These are phyloP conservation scores for Meloidogyne chitwoodi DNA, from an alignment of 1,140 invertebrate species.

Conservation along the genomic window DNA sequence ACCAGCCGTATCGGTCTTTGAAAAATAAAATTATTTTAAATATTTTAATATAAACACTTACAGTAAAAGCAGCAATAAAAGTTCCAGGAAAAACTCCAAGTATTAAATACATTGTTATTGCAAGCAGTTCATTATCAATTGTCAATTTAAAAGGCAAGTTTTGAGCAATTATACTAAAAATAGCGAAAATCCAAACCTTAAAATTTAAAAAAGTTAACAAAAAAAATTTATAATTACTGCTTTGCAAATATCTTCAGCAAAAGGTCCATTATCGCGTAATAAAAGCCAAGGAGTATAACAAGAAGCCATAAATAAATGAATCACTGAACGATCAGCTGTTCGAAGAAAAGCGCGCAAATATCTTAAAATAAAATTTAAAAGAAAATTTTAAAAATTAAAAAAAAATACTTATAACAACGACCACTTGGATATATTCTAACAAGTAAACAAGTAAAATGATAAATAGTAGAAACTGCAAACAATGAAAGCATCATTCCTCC, in stretches of 20 bases:
- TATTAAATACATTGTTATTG: not conserved
- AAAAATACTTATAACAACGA: not conserved
- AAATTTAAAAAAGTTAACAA: not conserved
- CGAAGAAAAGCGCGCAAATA: not conserved
- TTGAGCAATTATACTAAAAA: not conserved
- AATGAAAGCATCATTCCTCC: not conserved
- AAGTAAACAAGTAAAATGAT: not conserved
- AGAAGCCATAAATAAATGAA: not conserved
- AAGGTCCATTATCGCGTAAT: not conserved
- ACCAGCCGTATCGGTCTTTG: not conserved
- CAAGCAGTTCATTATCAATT: not conserved
- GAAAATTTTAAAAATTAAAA: not conserved
- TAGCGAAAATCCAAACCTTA: not conserved
- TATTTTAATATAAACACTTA: not conserved
- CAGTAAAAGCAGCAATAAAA: not conserved
- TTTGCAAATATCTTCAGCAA: not conserved
- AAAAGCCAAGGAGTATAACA: not conserved
- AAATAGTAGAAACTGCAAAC: not conserved
- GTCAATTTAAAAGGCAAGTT: not conserved
- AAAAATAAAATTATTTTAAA: not conserved
- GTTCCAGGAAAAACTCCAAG: not conserved
- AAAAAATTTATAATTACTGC: not conserved
- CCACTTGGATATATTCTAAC: not conserved
- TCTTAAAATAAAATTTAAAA: not conserved
- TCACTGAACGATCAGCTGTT: not conserved